Evolutionary conservation across 37 sponge, comb jelly and placozoan genomes (phyloP).

Genomic region (Petrosia ficiformis): DNA sequence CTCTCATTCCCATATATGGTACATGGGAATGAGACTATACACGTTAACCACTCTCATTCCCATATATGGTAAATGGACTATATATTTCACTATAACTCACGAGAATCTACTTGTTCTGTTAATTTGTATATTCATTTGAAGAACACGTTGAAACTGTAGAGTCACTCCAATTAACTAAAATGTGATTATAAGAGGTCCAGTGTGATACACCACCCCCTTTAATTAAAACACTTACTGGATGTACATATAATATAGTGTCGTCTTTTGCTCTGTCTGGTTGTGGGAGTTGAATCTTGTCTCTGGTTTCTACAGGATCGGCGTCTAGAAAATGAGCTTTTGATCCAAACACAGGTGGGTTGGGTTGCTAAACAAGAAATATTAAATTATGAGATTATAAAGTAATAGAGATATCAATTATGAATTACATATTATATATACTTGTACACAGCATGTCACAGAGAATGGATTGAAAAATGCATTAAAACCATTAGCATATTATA

Average conservation of each 20-base stretch:
- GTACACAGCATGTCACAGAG: too few relatives aligned
- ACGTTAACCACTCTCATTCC: too few relatives aligned
- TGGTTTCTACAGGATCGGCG: constrained; percentile 48
- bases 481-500: too few relatives aligned
- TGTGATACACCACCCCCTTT: too few relatives aligned
- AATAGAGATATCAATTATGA: too few relatives aligned
- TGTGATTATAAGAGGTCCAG: background rate
- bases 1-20: too few relatives aligned
- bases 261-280: constrained; percentile 38
- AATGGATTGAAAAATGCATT: too few relatives aligned
- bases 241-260: constrained; percentile 57
- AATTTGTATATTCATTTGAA: constrained; percentile 64
- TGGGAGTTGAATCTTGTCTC: constrained; percentile 25
- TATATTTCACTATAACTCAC: constrained; percentile 18
- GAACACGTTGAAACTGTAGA: constrained; percentile 23
- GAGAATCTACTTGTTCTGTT: constrained; percentile 18
- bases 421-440: too few relatives aligned
- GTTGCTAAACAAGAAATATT: too few relatives aligned
- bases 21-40: too few relatives aligned
- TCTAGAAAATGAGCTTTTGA: constrained; percentile 87
- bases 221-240: constrained; percentile 64
- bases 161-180: constrained; percentile 56
- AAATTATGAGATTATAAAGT: too few relatives aligned
- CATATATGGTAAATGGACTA: too few relatives aligned
- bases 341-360: constrained; percentile 64